Conservation (phyloP, 2,888 invertebrate species). For the Epinotia demarniana region DNA sequence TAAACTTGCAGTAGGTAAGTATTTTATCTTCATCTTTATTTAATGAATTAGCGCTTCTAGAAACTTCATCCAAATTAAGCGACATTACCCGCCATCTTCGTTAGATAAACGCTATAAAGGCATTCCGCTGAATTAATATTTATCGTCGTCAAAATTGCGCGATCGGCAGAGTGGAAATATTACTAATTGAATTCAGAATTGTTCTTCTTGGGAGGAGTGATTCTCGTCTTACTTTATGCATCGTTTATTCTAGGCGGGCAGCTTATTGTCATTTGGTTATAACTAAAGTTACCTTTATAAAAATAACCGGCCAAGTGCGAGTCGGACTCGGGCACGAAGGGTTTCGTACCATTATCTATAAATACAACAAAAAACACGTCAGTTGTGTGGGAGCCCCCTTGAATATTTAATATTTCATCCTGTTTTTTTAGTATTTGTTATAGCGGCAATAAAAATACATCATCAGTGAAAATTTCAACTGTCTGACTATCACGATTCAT, state of each 20-base stretch:
- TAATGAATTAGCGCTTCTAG: conserved; percentile 16
- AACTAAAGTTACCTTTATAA: not conserved
- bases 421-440: no score
- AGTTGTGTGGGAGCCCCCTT: no score
- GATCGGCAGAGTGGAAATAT: conserved; percentile 57
- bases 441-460: no score
- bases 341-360: no score
- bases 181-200: conserved; percentile 57
- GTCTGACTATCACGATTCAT: no score
- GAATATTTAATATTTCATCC: no score
- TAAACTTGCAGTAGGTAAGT: not conserved
- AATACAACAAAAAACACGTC: no score
- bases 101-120: conserved; percentile 51
- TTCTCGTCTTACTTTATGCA: conserved; percentile 3
- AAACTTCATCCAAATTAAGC: conserved; percentile 22
- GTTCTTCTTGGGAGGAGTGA: conserved; percentile 25
- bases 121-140: conserved; percentile 51
- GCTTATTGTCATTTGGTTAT: not conserved
- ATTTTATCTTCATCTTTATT: conserved; percentile 1
- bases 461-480: no score
- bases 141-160: conserved; percentile 59
- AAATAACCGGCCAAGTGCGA: no score
- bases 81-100: conserved; percentile 26
- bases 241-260: conserved; percentile 9
- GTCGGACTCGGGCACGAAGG: no score